phyloP scores from a whole-genome alignment of 1,140 invertebrate genomes.

The Artemia franciscana region DNA sequence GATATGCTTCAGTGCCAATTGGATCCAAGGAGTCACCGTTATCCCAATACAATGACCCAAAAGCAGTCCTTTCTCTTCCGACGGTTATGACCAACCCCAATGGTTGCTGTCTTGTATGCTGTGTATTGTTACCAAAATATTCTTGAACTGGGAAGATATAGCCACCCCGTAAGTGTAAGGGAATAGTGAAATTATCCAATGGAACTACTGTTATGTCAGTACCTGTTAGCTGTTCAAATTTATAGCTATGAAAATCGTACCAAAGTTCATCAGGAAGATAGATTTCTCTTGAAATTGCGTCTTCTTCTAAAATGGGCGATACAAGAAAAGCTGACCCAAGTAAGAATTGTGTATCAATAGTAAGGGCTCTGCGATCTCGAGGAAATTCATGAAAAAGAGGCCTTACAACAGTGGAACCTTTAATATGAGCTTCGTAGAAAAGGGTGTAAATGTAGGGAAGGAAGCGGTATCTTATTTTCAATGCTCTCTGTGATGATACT shows the following conservation, averaged over 20 bases:
- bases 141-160: conserved; percentile 40
- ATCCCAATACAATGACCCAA: conserved; percentile 14
- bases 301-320: conserved; percentile 14
- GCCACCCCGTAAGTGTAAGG: conserved; percentile 41
- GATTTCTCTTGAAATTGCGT: conserved; percentile 7
- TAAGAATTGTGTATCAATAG: conserved; percentile 16
- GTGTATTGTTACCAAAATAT: conserved; percentile 33
- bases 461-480: conserved; percentile 21
- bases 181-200: conserved; percentile 29
- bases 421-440: conserved; percentile 19
- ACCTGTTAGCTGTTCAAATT: not conserved
- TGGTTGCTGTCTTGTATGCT: not conserved
- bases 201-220: conserved; percentile 27
- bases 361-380: conserved; percentile 12
- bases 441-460: conserved; percentile 26
- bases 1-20: not conserved
- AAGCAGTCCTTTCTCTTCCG: not conserved
- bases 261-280: conserved; percentile 21
- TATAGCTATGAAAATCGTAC: conserved; percentile 21
- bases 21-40: conserved; percentile 10
- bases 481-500: conserved; percentile 15
- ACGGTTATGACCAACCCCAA: conserved; percentile 12
- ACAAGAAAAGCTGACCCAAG: conserved; percentile 17
- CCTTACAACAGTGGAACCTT: conserved; percentile 21
- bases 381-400: conserved; percentile 22